Evolutionary conservation across 2,888 invertebrate species (phyloP), one percentile per base, ranked within the genome.

Genomic region (Drosophila tanythrix): DNA sequence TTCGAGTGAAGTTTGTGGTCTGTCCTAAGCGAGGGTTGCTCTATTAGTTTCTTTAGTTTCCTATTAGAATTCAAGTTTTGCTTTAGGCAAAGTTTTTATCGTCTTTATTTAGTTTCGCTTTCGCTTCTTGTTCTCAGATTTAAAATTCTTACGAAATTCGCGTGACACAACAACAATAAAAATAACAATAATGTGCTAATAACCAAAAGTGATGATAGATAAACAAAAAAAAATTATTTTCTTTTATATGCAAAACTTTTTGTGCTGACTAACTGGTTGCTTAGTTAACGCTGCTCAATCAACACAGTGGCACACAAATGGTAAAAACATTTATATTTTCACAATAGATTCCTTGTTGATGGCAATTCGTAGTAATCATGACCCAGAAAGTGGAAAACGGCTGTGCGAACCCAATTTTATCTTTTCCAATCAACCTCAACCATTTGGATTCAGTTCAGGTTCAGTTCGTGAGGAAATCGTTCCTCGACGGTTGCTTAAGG

Each of bases 21-120:
- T 15, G 6, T 4, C 29, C 8, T 1, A 5, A 10, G 51, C 70
- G 74, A 60, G 77, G 60, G 78, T 33, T 35, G 69, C 35, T 33
- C 27, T 11, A 1, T 2, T 2, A 35, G 35, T 40, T 46, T 7
- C 11, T 36, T 36, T 25, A 8, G 25, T 50, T 50, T 29, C 18
- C 10, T 15, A 50, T 2, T 5, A 50, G 15, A 18, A 2, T 6
- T n/a, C 18, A 51, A 2, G 51, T n/a, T 56, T 38, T n/a, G 29
- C 35, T n/a, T 18, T 4, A 10, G 11, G 18, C 53, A 15, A 27
- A 38, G 3, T 38, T 13, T 27, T 38, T 11, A 6, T 29, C 11
- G 10, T 38, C 18, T 27, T n/a, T n/a, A 15, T 13, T 43, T 35
- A 5, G 15, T 52, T 64, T 38, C 6, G n/a, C 31, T 36, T 58